phyloP scores from a whole-genome alignment of 2,113 vertebrate species.

The Macrotus californicus region DNA sequence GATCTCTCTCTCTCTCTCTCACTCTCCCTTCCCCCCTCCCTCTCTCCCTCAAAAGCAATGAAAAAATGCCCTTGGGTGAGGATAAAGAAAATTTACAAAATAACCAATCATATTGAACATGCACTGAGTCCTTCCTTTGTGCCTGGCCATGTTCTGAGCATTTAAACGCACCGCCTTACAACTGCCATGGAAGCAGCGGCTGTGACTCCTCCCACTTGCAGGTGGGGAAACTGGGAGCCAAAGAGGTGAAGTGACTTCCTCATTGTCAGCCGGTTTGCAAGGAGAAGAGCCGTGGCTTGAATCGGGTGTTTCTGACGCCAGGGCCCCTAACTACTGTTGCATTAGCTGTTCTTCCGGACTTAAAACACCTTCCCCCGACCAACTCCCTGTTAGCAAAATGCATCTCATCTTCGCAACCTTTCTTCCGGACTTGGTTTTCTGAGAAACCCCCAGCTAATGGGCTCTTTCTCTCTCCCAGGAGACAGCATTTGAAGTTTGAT shows the following conservation, averaged over 20 bases:
- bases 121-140: not conserved
- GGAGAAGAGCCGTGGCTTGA: rapidly evolving
- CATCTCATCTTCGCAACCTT: not conserved
- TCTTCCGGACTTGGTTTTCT: not conserved
- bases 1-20: no score
- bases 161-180: not conserved
- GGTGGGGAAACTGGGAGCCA: not conserved
- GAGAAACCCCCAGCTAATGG: not conserved
- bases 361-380: not conserved
- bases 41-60: no score
- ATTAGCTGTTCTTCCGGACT: not conserved
- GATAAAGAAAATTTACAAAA: no score
- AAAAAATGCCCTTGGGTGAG: no score
- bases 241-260: not conserved
- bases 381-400: not conserved
- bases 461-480: not conserved
- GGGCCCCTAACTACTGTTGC: not conserved
- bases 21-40: no score
- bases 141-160: not conserved
- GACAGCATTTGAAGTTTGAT: not conserved
- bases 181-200: rapidly evolving
- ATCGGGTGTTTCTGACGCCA: not conserved
- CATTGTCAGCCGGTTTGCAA: not conserved
- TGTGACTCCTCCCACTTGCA: no score
- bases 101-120: not conserved